These are phyloP conservation scores for Cephus runcator DNA, from an alignment of 2,888 invertebrate species.

Conservation along the genomic window DNA sequence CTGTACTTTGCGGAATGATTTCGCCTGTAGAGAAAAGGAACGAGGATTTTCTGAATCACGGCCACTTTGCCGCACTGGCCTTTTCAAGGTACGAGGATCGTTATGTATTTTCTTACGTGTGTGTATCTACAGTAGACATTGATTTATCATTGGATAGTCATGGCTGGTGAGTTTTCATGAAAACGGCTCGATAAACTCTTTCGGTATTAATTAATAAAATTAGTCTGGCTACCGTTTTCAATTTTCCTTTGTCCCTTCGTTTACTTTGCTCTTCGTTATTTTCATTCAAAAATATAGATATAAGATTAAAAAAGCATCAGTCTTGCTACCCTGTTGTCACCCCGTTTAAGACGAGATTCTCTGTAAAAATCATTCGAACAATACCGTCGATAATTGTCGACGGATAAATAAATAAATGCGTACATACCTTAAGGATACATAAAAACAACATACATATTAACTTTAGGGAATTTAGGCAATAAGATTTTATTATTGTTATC, in stretches of 20 bases:
- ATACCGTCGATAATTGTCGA: neutral
- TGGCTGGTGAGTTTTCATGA: too few relatives aligned
- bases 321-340: neutral
- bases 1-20: neutral
- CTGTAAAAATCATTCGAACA: neutral
- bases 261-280: neutral
- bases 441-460: constrained; percentile 24
- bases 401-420: neutral
- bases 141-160: too few relatives aligned
- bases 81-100: too few relatives aligned
- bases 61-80: too few relatives aligned
- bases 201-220: too few relatives aligned
- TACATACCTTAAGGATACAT: constrained; percentile 1
- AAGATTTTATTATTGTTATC: constrained; percentile 38
- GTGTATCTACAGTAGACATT: too few relatives aligned
- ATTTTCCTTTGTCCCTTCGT: too few relatives aligned
- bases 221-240: too few relatives aligned
- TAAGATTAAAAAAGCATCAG: neutral
- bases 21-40: neutral
- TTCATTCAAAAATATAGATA: neutral
- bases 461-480: constrained; percentile 36
- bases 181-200: too few relatives aligned
- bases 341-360: neutral
- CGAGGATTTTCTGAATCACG: neutral
- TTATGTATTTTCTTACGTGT: too few relatives aligned